Base-by-base conservation (phyloP, 2,797 vertebrate genomes). In the Enteromius treurensis region DNA sequence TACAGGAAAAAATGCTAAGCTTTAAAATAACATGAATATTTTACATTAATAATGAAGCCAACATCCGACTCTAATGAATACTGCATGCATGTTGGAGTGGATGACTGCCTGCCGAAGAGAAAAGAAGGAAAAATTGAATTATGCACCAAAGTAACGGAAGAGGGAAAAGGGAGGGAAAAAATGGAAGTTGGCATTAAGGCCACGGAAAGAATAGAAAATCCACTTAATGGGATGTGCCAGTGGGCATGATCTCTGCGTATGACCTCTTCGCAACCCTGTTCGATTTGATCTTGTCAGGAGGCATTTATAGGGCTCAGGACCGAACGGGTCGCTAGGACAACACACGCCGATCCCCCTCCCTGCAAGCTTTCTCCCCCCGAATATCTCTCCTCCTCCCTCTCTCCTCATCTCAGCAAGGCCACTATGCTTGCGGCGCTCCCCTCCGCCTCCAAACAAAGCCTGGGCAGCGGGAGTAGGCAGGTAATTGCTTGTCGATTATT, bases 401-500 rank as follows among this genome's bases (percentile, higher is more conserved):
- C 60, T 71, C 84, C 79, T 84, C 73, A 11, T 88, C 91, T 90
- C 85, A 84, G 86, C 78, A 82, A 86, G 86, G 87, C 88, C 85
- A 88, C 85, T 80, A 80, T 81, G 90, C 90, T 90, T 88, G 90
- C 88, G 89, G 88, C 88, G 73, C 88, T 92, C 90, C 89, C 91
- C 91, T 92, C 92, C 90, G 89, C 80, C 92, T 93, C 94, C 94
- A 93, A 94, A 95, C 94, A 93, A 94, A 94, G 94, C 93, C 91
- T 85, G 91, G 94, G 89, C 93, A 92, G 94, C 93, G 92, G 93
- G 91, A 93, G 94, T 93, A 92, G 93, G 93, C 94, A 94, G 94
- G 93, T 95, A 95, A 95, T 95, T 97, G 96, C 94, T 94, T 91
- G 91, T 95, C 90, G 86, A 93, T 95, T 95, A 95, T 95, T 95